Conservation (phyloP, 2,888 invertebrate species). For the Dioctria rufipes region DNA sequence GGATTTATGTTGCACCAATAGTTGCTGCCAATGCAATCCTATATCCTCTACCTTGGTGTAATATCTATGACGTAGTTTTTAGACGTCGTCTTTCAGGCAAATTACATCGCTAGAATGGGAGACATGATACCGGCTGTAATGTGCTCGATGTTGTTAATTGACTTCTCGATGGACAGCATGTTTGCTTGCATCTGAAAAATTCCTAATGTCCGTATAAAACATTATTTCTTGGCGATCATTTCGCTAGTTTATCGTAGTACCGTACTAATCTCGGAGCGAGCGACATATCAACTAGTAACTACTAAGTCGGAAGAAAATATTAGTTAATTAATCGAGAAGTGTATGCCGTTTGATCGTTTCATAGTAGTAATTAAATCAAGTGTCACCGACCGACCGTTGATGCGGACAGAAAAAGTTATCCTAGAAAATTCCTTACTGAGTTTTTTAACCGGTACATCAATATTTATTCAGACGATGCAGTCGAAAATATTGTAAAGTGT, state of each 20-base stretch:
- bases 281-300: background rate
- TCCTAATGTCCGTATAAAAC: constrained; percentile 37
- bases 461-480: background rate
- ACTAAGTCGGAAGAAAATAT: background rate
- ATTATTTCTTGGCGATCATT: constrained; percentile 43
- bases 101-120: constrained; percentile 29
- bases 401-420: too few species aligned
- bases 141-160: constrained; percentile 20
- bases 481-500: background rate
- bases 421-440: too few species aligned
- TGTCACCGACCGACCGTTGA: too few species aligned
- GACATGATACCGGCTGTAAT: constrained; percentile 1
- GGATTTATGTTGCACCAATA: background rate
- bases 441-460: too few species aligned
- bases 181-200: constrained; percentile 34
- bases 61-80: background rate
- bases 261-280: constrained; percentile 13
- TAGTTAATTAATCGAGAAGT: background rate
- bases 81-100: background rate
- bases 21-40: too few species aligned
- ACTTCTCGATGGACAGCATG: constrained; percentile 6
- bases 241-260: constrained; percentile 34
- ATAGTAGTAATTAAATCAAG: too few species aligned
- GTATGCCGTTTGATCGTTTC: background rate
- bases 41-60: background rate